Evolutionary conservation across 2,113 vertebrate species (phyloP).

Genomic region (Pseudorectes ferrugineus): DNA sequence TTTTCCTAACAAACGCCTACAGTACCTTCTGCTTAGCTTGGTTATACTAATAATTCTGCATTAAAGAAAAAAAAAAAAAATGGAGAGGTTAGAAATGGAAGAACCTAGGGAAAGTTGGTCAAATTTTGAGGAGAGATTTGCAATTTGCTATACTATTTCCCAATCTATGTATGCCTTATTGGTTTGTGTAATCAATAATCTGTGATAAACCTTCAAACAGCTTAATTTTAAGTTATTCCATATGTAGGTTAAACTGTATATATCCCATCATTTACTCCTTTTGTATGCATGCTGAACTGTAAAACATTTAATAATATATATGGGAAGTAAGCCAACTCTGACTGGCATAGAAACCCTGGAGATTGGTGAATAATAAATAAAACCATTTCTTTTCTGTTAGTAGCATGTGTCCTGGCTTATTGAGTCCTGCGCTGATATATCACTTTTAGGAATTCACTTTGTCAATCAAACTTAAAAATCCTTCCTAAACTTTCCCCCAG

Average conservation of each 20-base stretch:
- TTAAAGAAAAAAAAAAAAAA: too few species aligned
- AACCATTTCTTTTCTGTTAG: conserved; percentile 56
- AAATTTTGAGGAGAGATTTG: background rate
- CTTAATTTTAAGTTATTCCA: conserved; percentile 27
- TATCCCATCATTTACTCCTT: conserved; percentile 52
- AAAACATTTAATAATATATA: conserved; percentile 71
- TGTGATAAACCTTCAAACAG: background rate
- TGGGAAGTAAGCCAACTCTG: conserved; percentile 45
- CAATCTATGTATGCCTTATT: background rate
- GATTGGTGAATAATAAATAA: conserved; percentile 61
- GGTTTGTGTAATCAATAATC: background rate
- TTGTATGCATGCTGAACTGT: conserved; percentile 59
- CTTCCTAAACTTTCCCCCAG: conserved; percentile 2
- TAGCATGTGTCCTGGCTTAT: conserved; percentile 20
- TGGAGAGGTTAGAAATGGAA: background rate
- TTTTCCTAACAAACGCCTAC: background rate
- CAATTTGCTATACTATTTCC: background rate
- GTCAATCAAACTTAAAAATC: conserved; percentile 54
- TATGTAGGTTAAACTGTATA: conserved; percentile 44
- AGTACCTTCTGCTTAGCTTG: background rate
- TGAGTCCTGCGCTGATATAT: conserved; percentile 18
- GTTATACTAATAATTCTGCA: background rate
- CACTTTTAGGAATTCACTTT: conserved; percentile 57
- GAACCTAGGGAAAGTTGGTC: background rate
- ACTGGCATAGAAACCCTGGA: conserved; percentile 48